Conservation (phyloP, 2,797 vertebrate genomes). For the Ctenopoma kingsleyae region DNA sequence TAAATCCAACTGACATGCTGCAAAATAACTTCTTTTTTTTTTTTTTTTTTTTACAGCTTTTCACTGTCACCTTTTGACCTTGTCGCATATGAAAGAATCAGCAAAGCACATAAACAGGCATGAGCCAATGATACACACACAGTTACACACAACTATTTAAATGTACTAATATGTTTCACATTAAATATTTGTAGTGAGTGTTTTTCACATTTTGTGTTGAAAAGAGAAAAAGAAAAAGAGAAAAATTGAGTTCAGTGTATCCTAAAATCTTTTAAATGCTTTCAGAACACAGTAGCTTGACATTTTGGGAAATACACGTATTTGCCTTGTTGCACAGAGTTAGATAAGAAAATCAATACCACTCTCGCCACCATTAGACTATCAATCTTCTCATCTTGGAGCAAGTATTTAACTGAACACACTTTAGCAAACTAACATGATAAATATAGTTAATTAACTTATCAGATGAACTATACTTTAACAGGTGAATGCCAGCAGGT, state of each 20-base stretch:
- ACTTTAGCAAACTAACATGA: background rate
- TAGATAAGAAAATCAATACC: background rate
- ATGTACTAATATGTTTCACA: background rate
- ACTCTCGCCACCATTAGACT: background rate
- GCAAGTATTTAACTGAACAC: background rate
- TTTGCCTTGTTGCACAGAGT: background rate
- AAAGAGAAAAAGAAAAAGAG: too few species aligned
- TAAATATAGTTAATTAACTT: background rate
- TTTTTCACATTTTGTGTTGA: background rate
- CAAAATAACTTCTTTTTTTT: slow-evolving; percentile 12
- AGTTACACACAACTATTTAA: too few species aligned
- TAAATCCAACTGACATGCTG: slow-evolving; percentile 24
- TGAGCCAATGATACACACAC: background rate
- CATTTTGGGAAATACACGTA: background rate
- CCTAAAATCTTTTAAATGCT: background rate
- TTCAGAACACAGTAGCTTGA: background rate
- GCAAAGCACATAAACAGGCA: slow-evolving; percentile 3
- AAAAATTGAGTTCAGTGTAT: background rate
- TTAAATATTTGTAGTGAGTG: background rate
- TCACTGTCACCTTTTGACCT: slow-evolving; percentile 12
- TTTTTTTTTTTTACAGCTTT: slow-evolving; percentile 33
- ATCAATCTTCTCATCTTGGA: background rate
- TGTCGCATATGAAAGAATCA: background rate
- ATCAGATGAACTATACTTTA: slow-evolving; percentile 13
- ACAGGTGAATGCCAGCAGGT: slow-evolving; percentile 95